These are phyloP conservation scores for Polietes domitor DNA, from an alignment of 2,888 invertebrate genomes.

Conservation along the genomic window DNA sequence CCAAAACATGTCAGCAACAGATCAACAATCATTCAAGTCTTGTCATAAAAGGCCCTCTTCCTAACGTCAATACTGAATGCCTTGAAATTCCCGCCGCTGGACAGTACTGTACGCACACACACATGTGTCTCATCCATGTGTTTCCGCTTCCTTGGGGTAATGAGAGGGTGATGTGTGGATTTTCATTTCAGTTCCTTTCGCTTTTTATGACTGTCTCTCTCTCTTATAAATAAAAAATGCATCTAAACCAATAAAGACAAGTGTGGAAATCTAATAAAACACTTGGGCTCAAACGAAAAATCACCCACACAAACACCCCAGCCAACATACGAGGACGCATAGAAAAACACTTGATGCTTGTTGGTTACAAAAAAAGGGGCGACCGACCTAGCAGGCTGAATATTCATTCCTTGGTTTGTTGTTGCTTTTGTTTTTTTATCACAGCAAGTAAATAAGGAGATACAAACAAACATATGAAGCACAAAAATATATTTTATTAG, in stretches of 20 bases:
- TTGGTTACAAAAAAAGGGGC: constrained; percentile 15
- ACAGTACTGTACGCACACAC: too few species aligned
- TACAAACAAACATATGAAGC: constrained; percentile 2
- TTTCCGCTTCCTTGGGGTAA: background rate
- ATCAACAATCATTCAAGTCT: too few species aligned
- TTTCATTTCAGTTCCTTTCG: background rate
- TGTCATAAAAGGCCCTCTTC: too few species aligned
- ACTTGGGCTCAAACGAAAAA: constrained; percentile 56
- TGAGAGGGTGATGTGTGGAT: background rate
- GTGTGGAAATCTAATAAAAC: constrained; percentile 70
- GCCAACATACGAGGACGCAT: constrained; percentile 26
- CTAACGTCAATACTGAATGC: too few species aligned
- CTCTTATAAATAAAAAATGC: constrained; percentile 68
- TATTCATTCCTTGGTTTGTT: background rate
- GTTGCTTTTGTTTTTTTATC: constrained; percentile 6
- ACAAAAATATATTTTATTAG: constrained; percentile 48
- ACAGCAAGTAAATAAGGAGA: background rate
- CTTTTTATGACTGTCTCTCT: constrained; percentile 41
- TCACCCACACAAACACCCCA: constrained; percentile 18
- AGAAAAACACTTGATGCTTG: constrained; percentile 57
- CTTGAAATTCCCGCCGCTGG: too few species aligned
- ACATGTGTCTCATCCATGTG: background rate
- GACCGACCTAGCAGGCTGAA: background rate
- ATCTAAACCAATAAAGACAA: constrained; percentile 69
- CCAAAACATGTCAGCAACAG: too few species aligned